Percentiles rank a stretch among this genome's conserved stretches.
These are phyloP conservation scores for Marmota flaviventris DNA, from an alignment of 2,113 vertebrate species.

Conservation along the genomic window DNA sequence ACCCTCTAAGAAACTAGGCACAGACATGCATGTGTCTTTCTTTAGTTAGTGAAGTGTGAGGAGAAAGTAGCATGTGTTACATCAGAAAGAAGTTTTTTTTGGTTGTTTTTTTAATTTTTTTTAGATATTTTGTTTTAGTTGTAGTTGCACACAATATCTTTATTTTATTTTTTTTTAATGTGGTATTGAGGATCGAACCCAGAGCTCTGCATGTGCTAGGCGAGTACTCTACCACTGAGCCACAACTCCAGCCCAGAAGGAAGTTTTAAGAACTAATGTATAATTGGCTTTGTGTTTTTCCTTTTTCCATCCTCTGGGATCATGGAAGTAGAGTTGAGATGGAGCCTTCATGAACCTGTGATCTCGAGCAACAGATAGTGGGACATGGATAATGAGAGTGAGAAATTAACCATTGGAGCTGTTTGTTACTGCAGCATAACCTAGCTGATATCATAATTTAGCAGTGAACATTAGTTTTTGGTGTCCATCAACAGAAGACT, in stretches of 20 bases:
- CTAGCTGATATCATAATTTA: background rate
- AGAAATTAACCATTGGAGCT: background rate
- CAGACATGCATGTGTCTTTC: background rate
- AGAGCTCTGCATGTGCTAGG: no score
- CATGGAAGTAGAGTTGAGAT: background rate
- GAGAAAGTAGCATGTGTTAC: background rate
- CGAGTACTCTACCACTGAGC: no score
- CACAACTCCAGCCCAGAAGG: background rate
- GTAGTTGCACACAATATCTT: no score
- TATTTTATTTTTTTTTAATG: no score
- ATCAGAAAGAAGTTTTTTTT: background rate
- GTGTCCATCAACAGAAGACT: background rate
- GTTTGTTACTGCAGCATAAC: background rate
- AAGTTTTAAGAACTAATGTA: background rate
- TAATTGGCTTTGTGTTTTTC: background rate
- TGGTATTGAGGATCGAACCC: no score
- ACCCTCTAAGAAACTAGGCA: background rate
- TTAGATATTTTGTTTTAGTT: no score
- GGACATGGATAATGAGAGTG: background rate
- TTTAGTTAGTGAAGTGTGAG: background rate
- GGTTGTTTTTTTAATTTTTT: no score
- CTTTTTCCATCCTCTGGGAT: background rate
- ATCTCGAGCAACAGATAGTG: background rate
- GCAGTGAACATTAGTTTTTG: background rate
- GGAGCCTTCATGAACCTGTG: background rate